A percentile compares a stretch with the other conserved stretches of the same genome.
phyloP scores from a whole-genome alignment of 1,140 invertebrate genomes.

The Tetragnatha versicolor region DNA sequence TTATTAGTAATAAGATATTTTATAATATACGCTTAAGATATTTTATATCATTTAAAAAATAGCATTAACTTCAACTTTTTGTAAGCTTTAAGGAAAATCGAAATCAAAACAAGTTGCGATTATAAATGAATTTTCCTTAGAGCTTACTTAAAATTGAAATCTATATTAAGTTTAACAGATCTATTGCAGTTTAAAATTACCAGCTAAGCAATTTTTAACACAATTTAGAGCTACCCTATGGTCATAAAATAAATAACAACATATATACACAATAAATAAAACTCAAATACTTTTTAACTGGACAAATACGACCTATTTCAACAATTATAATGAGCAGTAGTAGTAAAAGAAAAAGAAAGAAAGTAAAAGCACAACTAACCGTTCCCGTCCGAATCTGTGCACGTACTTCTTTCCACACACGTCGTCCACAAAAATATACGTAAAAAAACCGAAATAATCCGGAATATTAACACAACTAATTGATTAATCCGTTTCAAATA shows the following conservation, averaged over 20 bases:
- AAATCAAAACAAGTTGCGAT: neutral
- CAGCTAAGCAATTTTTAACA: no score
- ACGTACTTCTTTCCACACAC: constrained; percentile 21
- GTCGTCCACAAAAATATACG: constrained; percentile 17
- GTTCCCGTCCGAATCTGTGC: constrained; percentile 25
- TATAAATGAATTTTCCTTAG: neutral
- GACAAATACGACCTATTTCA: constrained; percentile 9
- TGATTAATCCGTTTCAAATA: no score
- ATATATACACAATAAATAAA: neutral
- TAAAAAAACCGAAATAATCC: constrained; percentile 14
- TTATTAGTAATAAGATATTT: no score
- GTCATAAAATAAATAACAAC: no score
- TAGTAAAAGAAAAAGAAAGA: constrained; percentile 18
- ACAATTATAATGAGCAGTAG: constrained; percentile 7
- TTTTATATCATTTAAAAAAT: neutral
- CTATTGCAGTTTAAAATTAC: no score
- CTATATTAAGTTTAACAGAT: neutral
- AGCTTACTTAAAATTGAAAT: neutral
- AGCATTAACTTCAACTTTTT: neutral
- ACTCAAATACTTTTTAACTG: constrained; percentile 20
- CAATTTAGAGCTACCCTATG: no score
- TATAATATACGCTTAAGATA: no score
- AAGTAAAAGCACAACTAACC: constrained; percentile 29
- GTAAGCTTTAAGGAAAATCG: neutral
- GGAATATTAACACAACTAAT: constrained; percentile 35